These are phyloP conservation scores for Murina feae DNA, from an alignment of 2,113 vertebrate genomes.

Conservation along the genomic window DNA sequence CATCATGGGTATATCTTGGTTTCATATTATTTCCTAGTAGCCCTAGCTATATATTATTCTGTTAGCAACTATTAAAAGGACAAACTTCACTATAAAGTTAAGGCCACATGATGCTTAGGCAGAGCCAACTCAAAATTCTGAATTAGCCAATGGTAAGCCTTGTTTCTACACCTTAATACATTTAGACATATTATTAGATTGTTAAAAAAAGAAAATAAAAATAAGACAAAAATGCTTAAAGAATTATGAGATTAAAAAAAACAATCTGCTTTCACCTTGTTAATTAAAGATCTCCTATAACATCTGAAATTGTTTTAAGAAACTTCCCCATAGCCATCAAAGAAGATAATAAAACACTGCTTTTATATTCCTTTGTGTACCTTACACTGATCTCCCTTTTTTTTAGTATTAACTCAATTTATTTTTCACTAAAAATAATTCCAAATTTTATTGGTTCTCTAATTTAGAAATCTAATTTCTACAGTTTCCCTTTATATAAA, in stretches of 20 bases:
- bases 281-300: neutral
- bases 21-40: neutral
- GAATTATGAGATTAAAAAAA: conserved; percentile 8
- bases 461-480: conserved; percentile 22
- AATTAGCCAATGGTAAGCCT: neutral
- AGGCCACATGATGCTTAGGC: neutral
- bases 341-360: neutral
- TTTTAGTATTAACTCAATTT: neutral
- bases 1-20: neutral
- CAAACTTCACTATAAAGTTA: neutral
- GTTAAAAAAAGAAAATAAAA: conserved; percentile 1
- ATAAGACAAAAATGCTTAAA: neutral
- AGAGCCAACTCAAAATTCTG: neutral
- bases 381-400: neutral
- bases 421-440: neutral
- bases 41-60: neutral
- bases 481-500: neutral
- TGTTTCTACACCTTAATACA: neutral
- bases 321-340: neutral
- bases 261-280: neutral
- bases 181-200: conserved; percentile 5
- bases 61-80: neutral
- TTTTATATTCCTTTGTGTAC: neutral
- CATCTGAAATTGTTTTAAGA: neutral
- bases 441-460: neutral